These are phyloP conservation scores for Proteles cristata DNA, from an alignment of 2,113 vertebrate species.

Conservation along the genomic window DNA sequence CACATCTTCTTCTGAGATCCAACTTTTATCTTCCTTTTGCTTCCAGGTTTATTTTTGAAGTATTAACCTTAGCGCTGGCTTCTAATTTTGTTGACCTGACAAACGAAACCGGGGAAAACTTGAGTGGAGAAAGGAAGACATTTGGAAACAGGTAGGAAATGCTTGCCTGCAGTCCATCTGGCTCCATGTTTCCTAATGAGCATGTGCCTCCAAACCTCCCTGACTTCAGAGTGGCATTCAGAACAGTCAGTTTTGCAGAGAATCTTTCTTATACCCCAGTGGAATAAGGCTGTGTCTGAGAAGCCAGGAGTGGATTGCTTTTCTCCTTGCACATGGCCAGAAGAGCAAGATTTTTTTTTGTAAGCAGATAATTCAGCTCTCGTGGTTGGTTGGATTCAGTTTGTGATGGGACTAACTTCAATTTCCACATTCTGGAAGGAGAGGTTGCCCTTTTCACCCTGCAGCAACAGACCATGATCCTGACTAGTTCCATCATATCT, in stretches of 20 bases:
- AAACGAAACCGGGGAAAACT: background rate
- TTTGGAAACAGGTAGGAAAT: background rate
- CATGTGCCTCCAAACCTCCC: background rate
- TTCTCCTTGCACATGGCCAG: background rate
- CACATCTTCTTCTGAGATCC: no score
- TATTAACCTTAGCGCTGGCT: background rate
- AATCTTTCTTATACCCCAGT: background rate
- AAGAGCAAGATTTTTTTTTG: constrained; percentile 28
- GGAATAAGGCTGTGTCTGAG: background rate
- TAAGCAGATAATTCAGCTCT: constrained; percentile 15
- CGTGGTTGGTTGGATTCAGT: constrained; percentile 25
- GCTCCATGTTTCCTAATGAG: background rate
- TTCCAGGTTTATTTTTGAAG: constrained; percentile 35
- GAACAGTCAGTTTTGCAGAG: background rate
- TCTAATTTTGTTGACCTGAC: constrained; percentile 5
- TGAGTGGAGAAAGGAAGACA: background rate
- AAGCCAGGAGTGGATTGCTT: background rate
- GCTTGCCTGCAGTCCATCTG: background rate
- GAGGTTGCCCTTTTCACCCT: background rate
- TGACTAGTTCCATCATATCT: background rate
- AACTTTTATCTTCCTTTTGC: background rate
- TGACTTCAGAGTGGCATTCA: background rate
- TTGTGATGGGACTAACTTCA: constrained; percentile 33
- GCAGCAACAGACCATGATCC: constrained; percentile 1
- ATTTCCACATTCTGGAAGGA: constrained; percentile 55